These are phyloP conservation scores for Erinaceus europaeus DNA, from an alignment of 2,113 vertebrate genomes.

Conservation along the genomic window DNA sequence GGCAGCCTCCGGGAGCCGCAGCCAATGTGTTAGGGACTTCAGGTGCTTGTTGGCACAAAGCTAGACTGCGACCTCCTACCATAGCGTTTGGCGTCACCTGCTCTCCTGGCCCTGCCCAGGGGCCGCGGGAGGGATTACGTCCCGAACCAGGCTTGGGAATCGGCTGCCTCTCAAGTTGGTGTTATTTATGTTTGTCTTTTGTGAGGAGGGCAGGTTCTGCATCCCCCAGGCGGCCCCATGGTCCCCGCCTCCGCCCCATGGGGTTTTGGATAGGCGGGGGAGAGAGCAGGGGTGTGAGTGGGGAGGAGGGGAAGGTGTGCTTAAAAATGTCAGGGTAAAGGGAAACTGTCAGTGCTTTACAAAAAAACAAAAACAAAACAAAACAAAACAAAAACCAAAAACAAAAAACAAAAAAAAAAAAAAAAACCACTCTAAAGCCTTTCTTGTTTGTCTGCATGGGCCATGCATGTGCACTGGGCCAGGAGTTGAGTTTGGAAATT, in stretches of 20 bases:
- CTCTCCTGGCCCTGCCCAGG: slow-evolving; percentile 66
- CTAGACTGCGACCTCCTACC: slow-evolving; percentile 71
- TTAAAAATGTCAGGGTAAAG: slow-evolving; percentile 28
- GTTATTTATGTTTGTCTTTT: slow-evolving; percentile 76
- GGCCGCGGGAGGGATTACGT: slow-evolving; percentile 58
- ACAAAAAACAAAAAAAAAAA: background rate
- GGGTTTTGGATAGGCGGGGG: slow-evolving; percentile 53
- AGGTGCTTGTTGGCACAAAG: slow-evolving; percentile 68
- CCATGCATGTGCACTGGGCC: slow-evolving; percentile 68
- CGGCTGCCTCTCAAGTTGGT: slow-evolving; percentile 76
- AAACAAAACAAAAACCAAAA: background rate
- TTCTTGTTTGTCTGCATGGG: slow-evolving; percentile 68
- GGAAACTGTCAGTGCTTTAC: slow-evolving; percentile 24
- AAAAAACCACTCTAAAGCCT: slow-evolving; percentile 28
- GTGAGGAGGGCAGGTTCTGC: slow-evolving; percentile 70
- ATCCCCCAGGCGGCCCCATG: slow-evolving; percentile 57
- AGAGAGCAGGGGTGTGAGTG: background rate
- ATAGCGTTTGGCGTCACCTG: slow-evolving; percentile 67
- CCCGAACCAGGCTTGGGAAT: slow-evolving; percentile 63
- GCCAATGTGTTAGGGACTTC: slow-evolving; percentile 61
- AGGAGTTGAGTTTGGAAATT: slow-evolving; percentile 46
- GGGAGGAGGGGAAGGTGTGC: slow-evolving; percentile 12
- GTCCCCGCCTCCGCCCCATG: slow-evolving; percentile 55
- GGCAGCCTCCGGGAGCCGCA: slow-evolving; percentile 65
- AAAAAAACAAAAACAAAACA: background rate